phyloP scores from a whole-genome alignment of 2,888 invertebrate species.

The Lepidonotus clava region DNA sequence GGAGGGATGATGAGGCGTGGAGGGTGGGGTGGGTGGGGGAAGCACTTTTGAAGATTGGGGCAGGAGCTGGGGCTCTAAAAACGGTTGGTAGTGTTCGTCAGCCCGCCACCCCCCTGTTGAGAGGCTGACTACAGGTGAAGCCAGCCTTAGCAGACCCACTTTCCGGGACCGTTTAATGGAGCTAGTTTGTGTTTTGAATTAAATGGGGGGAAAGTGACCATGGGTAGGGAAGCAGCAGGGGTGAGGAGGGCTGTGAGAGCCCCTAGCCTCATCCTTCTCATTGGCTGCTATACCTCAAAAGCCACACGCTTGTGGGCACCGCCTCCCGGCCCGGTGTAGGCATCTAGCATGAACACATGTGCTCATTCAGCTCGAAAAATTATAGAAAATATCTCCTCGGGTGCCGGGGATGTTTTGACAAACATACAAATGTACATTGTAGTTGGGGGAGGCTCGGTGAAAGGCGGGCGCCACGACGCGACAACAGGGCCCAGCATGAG shows the following conservation, averaged over 20 bases:
- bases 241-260: neutral
- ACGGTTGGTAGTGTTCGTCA: neutral
- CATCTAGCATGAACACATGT: neutral
- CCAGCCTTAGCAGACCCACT: neutral
- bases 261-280: neutral
- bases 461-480: constrained; percentile 9
- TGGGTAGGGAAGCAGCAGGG: neutral
- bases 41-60: neutral
- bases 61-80: constrained; percentile 17
- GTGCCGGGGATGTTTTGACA: constrained; percentile 54
- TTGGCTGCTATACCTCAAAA: neutral
- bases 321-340: neutral
- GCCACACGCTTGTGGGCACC: neutral
- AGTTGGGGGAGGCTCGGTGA: constrained; percentile 29
- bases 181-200: constrained; percentile 52
- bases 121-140: neutral
- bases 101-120: neutral
- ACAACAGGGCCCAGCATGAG: constrained; percentile 37
- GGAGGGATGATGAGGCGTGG: neutral
- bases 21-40: neutral
- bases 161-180: constrained; percentile 11
- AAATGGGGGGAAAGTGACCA: constrained; percentile 9
- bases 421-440: constrained; percentile 53
- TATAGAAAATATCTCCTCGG: constrained; percentile 54
- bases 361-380: constrained; percentile 14